A percentile compares a stretch with the other conserved stretches of the same genome.
These are phyloP conservation scores for Stratiolaelaps scimitus DNA, from an alignment of 1,140 invertebrate genomes.

Conservation along the genomic window DNA sequence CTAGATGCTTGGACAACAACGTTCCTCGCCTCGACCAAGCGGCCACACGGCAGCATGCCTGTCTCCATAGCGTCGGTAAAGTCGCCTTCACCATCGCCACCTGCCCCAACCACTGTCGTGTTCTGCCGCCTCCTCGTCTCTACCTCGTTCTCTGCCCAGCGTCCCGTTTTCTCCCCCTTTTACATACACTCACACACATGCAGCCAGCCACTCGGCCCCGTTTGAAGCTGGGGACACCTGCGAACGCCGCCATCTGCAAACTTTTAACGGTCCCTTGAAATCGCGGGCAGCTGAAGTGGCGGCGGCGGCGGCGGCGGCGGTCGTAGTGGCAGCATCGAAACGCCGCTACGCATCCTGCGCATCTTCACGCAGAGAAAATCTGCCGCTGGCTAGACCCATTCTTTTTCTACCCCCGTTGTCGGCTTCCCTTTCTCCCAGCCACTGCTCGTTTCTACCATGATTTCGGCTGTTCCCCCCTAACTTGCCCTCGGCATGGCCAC, in stretches of 20 bases:
- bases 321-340: too few relatives aligned
- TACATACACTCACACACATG: background rate
- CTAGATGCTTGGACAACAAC: too few relatives aligned
- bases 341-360: background rate
- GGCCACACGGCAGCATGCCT: too few relatives aligned
- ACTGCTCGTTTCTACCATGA: constrained; percentile 5
- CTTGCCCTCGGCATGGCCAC: background rate
- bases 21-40: too few relatives aligned
- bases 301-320: too few relatives aligned
- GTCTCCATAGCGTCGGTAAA: too few relatives aligned
- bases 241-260: constrained; percentile 28
- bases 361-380: constrained; percentile 25
- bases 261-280: constrained; percentile 27
- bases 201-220: background rate
- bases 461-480: background rate
- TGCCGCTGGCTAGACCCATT: too few relatives aligned
- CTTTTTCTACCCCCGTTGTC: too few relatives aligned
- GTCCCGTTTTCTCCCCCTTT: background rate
- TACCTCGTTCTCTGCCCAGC: background rate
- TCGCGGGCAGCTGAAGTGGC: too few relatives aligned
- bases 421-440: background rate
- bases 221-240: constrained; percentile 9
- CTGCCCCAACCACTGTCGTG: background rate
- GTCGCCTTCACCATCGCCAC: too few relatives aligned
- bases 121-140: background rate